Conservation (phyloP, 2,888 invertebrate species). For the Slavum lentiscoides region DNA sequence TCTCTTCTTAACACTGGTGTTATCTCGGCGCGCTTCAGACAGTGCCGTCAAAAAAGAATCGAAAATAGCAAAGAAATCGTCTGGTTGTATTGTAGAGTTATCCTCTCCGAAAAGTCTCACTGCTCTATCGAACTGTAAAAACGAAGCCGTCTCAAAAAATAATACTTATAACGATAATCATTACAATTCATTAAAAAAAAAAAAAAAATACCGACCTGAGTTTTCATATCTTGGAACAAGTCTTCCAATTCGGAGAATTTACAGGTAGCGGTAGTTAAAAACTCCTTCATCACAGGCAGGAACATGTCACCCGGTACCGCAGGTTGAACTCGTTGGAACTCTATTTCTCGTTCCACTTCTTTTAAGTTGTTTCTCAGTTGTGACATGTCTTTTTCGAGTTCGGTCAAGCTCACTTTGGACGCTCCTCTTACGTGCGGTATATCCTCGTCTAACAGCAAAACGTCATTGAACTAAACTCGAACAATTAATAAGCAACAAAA, state of each 20-base stretch:
- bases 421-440: constrained; percentile 84
- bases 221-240: constrained; percentile 92
- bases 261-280: constrained; percentile 89
- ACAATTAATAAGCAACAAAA: constrained; percentile 50
- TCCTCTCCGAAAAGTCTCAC: constrained; percentile 91
- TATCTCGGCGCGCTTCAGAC: constrained; percentile 83
- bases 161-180: constrained; percentile 3
- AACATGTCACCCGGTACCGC: constrained; percentile 77
- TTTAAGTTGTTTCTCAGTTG: constrained; percentile 81
- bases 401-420: constrained; percentile 89
- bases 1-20: constrained; percentile 79
- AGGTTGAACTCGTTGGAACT: constrained; percentile 81
- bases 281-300: constrained; percentile 91
- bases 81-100: constrained; percentile 79
- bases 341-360: constrained; percentile 85
- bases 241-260: constrained; percentile 91
- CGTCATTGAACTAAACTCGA: constrained; percentile 76
- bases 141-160: not conserved
- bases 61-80: constrained; percentile 91
- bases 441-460: constrained; percentile 86
- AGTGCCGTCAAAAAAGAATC: constrained; percentile 84
- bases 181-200: not conserved
- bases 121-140: constrained; percentile 76
- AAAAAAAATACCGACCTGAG: constrained; percentile 64
- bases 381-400: constrained; percentile 87